A percentile compares a stretch with the other conserved stretches of the same genome.
These are phyloP conservation scores for Sinhomidia bicolor DNA, from an alignment of 2,888 invertebrate species.

Conservation along the genomic window DNA sequence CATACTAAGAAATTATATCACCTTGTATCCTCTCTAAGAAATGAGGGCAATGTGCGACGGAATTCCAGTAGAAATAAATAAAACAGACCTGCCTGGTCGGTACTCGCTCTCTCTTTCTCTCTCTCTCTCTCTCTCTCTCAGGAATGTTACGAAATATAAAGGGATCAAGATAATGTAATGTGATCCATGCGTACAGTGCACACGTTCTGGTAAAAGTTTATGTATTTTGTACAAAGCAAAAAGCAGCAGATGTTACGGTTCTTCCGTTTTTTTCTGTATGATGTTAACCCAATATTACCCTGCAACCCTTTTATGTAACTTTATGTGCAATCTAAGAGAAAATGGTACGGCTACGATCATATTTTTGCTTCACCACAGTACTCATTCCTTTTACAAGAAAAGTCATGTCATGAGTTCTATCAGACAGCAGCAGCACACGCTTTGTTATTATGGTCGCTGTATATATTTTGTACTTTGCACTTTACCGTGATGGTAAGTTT, in stretches of 20 bases:
- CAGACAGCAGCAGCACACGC: no score
- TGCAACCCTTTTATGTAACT: neutral
- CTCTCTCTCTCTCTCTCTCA: no score
- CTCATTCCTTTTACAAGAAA: no score
- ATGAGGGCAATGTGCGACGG: neutral
- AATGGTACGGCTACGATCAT: no score
- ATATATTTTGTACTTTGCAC: neutral
- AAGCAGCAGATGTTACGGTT: neutral
- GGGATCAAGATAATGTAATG: neutral
- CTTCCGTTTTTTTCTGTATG: constrained; percentile 19
- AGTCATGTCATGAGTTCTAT: no score
- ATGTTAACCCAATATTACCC: constrained; percentile 12
- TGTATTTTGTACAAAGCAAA: constrained; percentile 13
- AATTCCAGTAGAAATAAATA: neutral
- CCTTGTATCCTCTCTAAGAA: neutral
- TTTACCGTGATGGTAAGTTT: neutral
- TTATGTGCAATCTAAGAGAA: neutral
- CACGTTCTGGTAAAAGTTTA: neutral
- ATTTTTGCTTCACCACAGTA: no score
- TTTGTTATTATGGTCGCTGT: no score
- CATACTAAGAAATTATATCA: neutral
- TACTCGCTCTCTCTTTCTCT: no score
- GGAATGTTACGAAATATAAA: neutral
- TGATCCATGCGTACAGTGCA: neutral
- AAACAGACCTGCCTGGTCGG: neutral